Conservation (phyloP, 1,140 invertebrate genomes). For the Drosophila kurseongensis region DNA sequence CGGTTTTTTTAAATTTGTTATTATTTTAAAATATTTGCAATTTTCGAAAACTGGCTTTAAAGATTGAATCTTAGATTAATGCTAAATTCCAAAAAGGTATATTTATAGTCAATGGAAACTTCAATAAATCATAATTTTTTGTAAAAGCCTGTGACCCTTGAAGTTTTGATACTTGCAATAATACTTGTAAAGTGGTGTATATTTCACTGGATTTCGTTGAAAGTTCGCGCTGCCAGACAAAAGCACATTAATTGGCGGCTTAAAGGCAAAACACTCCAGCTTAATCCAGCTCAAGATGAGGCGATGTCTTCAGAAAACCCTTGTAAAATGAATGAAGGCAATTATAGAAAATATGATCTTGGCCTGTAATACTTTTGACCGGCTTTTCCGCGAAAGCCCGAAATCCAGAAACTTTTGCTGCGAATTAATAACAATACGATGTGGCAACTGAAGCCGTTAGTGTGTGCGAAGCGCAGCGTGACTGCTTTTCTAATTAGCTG, state of each 20-base stretch:
- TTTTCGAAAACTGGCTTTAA: no score
- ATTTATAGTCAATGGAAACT: no score
- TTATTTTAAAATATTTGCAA: no score
- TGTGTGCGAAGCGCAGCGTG: constrained; percentile 44
- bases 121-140: no score
- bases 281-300: constrained; percentile 1
- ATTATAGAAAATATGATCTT: constrained; percentile 28
- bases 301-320: not conserved
- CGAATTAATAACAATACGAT: constrained; percentile 39
- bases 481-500: constrained; percentile 56
- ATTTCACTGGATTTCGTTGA: constrained; percentile 24
- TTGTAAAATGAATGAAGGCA: constrained; percentile 30
- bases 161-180: not conserved
- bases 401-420: constrained; percentile 9
- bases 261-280: constrained; percentile 12
- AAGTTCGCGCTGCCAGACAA: constrained; percentile 41
- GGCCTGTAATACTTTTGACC: constrained; percentile 18
- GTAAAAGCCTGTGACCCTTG: no score
- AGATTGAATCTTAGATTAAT: no score
- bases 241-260: constrained; percentile 52
- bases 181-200: constrained; percentile 1
- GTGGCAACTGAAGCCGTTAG: constrained; percentile 15
- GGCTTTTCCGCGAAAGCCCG: not conserved
- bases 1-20: no score
- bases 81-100: no score